Evolutionary conservation across 2,888 invertebrate genomes (phyloP).

Genomic region (Troides aeacus): DNA sequence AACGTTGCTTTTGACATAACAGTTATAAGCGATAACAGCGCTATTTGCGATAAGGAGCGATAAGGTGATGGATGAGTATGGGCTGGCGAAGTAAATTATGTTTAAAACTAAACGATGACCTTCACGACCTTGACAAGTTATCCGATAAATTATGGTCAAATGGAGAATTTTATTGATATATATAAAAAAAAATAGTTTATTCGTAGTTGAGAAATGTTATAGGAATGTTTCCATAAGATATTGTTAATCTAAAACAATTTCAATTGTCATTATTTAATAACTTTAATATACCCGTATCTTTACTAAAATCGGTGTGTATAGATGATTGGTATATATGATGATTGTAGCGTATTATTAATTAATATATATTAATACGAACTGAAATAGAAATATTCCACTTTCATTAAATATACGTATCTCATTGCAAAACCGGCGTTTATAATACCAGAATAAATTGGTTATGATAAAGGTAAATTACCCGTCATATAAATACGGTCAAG

Average conservation of each 20-base stretch:
- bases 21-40: constrained; percentile 30
- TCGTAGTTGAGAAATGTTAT: no score
- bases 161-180: no score
- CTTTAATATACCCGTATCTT: no score
- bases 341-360: neutral
- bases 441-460: neutral
- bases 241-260: no score
- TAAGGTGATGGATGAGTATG: constrained; percentile 35
- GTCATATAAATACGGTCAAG: neutral
- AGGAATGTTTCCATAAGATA: no score
- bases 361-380: neutral
- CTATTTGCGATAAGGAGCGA: constrained; percentile 30
- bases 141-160: constrained; percentile 49
- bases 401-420: neutral
- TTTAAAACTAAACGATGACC: constrained; percentile 44
- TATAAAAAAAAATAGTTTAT: no score
- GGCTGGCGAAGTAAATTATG: constrained; percentile 38
- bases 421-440: neutral
- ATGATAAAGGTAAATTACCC: constrained; percentile 2
- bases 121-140: constrained; percentile 50
- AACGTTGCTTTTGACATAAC: constrained; percentile 31
- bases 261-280: no score
- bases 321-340: no score
- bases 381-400: neutral
- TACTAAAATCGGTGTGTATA: no score